Base-by-base conservation (phyloP, 92 coral and sea anemone genomes). In the Palythoa caribaeorum region DNA sequence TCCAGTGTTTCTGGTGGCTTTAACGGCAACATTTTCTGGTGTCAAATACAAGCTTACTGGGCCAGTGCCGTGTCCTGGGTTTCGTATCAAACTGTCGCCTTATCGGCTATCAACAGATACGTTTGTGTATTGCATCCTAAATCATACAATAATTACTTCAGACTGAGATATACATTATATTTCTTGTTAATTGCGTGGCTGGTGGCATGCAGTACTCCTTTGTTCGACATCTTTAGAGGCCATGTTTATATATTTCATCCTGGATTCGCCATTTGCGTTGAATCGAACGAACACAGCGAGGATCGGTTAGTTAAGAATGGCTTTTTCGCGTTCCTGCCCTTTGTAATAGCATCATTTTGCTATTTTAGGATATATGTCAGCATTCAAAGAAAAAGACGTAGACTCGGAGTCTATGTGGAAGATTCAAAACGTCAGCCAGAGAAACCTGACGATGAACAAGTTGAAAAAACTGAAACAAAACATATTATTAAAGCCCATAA, bases 31-130 rank as follows among this genome's bases (percentile, higher is more conserved):
- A 16, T 13, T 8, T 68, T 68, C 19, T 81, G 86, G 59, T 81
- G 86, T 74, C 76, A 66, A 35, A 9, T 66, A 2, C 86, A 81
- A 66, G 86, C 76, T 21, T 81, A 81, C 14, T 81, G 86, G 86
- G 53, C 63, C 37, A 19, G 59, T 19, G 86, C 47, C 10, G 38
- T 81, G n/a, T 21, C 39, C 74, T 21, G 20, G 10, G 86, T 65
- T 66, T 81, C 60, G 0, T 69, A 66, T 68, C 86, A 66, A 47
- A 81, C 86, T 6, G 20, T 81, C 9, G 76, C 86, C 7, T 20
- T 81, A 12, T 51, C 86, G 16, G 86, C 86, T 15, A 48, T 68
- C 60, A 66, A 63, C 63, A 81, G 86, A 81, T 81, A 81, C 28
- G 21, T 81, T 20, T 53, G 76, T 48, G 62, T 81, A 44, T 21